A percentile compares a stretch with the other conserved stretches of the same genome.
Evolutionary conservation across 2,888 invertebrate genomes (phyloP).

Genomic region (Copidosoma aretas): DNA sequence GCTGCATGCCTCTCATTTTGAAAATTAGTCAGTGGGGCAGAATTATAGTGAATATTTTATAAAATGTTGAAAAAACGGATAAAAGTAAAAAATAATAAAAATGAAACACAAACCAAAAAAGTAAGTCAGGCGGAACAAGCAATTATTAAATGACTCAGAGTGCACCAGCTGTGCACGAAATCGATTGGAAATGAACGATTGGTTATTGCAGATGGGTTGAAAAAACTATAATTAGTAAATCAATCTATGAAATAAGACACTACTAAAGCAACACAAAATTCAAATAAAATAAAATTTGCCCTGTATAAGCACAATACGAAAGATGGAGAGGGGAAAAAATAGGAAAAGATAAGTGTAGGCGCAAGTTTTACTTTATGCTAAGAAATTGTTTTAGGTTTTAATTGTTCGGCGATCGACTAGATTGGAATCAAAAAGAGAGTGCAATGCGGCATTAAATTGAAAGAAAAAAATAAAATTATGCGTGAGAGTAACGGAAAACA

Average conservation of each 20-base stretch:
- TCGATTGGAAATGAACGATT: no score
- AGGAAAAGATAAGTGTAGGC: conserved; percentile 19
- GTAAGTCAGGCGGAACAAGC: conserved; percentile 42
- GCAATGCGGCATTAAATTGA: conserved; percentile 41
- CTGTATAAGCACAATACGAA: conserved; percentile 34
- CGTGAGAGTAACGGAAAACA: conserved; percentile 28
- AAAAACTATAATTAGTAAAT: conserved; percentile 29
- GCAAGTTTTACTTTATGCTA: conserved; percentile 41
- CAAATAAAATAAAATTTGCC: neutral
- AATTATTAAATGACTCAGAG: conserved; percentile 40
- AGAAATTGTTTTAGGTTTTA: conserved; percentile 12
- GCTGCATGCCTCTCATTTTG: conserved; percentile 55
- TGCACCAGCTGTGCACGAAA: conserved; percentile 1
- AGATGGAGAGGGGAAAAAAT: conserved; percentile 1
- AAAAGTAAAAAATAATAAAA: conserved; percentile 26
- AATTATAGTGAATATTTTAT: conserved; percentile 60
- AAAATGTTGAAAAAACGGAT: conserved; percentile 48
- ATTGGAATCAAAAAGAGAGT: conserved; percentile 15
- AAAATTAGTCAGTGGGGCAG: conserved; percentile 52
- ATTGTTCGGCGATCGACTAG: no score
- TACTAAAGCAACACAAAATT: conserved; percentile 8
- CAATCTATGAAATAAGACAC: neutral
- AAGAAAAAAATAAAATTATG: conserved; percentile 20
- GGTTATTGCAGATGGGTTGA: conserved; percentile 4
- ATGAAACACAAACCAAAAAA: conserved; percentile 22